A percentile compares a stretch with the other conserved stretches of the same genome.
These are phyloP conservation scores for Aix galericulata DNA, from an alignment of 2,113 vertebrate species.

Conservation along the genomic window DNA sequence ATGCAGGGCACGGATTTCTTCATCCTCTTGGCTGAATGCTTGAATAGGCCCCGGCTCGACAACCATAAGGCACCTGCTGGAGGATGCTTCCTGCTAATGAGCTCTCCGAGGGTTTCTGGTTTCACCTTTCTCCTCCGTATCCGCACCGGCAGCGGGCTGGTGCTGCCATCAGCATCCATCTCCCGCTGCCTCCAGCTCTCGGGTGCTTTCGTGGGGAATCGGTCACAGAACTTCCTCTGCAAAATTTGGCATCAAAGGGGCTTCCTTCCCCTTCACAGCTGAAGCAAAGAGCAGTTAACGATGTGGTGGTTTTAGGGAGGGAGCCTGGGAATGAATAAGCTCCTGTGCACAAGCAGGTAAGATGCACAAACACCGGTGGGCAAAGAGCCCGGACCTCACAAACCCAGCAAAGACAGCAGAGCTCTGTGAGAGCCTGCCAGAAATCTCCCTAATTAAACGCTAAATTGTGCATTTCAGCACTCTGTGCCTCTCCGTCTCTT, in stretches of 20 bases:
- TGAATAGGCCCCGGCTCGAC: conserved; percentile 30
- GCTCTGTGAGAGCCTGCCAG: neutral
- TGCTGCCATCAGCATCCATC: neutral
- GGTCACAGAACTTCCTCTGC: neutral
- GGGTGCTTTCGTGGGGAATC: neutral
- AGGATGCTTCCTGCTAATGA: conserved; percentile 80
- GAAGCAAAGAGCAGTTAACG: neutral
- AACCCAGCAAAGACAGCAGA: neutral
- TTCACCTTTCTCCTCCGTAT: conserved; percentile 27
- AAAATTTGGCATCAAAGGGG: neutral
- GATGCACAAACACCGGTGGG: neutral
- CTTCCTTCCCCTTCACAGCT: neutral
- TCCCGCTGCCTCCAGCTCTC: neutral
- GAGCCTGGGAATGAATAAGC: neutral
- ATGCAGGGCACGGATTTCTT: accelerated
- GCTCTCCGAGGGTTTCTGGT: conserved; percentile 75
- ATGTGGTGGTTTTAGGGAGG: accelerated
- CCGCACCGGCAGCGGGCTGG: neutral
- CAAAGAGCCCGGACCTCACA: neutral
- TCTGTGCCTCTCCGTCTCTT: neutral
- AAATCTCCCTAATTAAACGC: neutral
- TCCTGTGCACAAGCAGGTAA: accelerated
- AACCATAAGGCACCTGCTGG: conserved; percentile 50
- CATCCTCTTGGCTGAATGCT: neutral
- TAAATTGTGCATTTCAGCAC: neutral